Base-by-base conservation (phyloP, 1,140 invertebrate genomes). In the Apis cerana region DNA sequence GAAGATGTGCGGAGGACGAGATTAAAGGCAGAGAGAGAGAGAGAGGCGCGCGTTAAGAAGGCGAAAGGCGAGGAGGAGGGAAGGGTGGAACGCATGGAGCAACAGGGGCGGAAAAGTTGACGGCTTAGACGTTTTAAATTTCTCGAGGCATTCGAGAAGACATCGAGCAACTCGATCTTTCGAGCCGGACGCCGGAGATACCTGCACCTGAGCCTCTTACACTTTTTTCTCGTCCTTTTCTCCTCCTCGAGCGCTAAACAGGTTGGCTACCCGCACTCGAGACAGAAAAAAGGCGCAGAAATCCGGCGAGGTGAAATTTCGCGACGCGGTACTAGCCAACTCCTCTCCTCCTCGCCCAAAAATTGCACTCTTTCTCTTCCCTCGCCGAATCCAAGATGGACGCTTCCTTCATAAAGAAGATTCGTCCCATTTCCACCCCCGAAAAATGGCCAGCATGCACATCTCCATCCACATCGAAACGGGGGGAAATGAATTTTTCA, bases 161-260 rank as follows among this genome's bases (percentile, higher is more conserved):
- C 91, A 89, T 82, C 83, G 80, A 81, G 93, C 85, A 94, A 94
- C 90, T 92, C 90, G 93, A 94, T 93, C 91, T 90, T 85, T 88
- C 91, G 91, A 94, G 92, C 93, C 92, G 93, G 93, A 93, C 93
- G 90, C 90, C 82, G 80, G 82, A 88, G 89, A 93, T 92, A 92
- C 90, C 89, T 90, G 90, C 90, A 91, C 90, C 92, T 93, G 92
- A 94, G 93, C 92, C 89, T 91, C 92, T 94, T 94, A 94, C 79
- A 85, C 74, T 76, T 85, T 86, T 87, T 85, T 69, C 23, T 54
- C 64, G 1, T 54, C 21, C 61, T 58, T 58, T 75, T 58, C 74
- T 52, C 27, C 43, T 64, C 61, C 9, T 64, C 59, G 54, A 62
- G 61, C 77, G 72, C 56, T 80, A 84, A 89, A 84, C 85, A 81